Conservation (phyloP, 2,797 vertebrate genomes). For the Chelmon rostratus region DNA sequence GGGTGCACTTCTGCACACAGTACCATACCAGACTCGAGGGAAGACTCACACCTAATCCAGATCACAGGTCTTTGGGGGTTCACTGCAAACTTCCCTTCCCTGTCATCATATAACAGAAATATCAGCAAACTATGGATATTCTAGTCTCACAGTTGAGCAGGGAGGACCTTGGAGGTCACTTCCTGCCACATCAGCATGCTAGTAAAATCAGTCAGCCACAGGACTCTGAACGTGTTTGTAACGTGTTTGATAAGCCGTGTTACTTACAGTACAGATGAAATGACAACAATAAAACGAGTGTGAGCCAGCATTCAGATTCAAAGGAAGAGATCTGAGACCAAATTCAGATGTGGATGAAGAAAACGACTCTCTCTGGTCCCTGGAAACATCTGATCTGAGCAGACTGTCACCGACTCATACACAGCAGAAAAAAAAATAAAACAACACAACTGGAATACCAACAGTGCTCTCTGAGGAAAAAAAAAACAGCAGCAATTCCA, state of each 20-base stretch:
- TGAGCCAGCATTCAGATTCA: conserved; percentile 51
- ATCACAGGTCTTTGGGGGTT: conserved; percentile 40
- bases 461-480: conserved; percentile 73
- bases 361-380: conserved; percentile 57
- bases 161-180: conserved; percentile 4
- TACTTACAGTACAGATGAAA: conserved; percentile 59
- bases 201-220: conserved; percentile 34
- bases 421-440: conserved; percentile 49
- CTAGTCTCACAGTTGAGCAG: conserved; percentile 54
- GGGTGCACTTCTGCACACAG: conserved; percentile 37
- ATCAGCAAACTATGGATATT: conserved; percentile 28
- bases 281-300: conserved; percentile 44
- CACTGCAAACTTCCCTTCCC: conserved; percentile 12
- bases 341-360: conserved; percentile 50
- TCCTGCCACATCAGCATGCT: conserved; percentile 39
- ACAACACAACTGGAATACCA: conserved; percentile 59
- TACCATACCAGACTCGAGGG: conserved; percentile 40
- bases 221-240: conserved; percentile 16
- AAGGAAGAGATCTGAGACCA: conserved; percentile 35
- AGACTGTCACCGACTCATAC: conserved; percentile 41
- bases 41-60: conserved; percentile 34
- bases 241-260: conserved; percentile 34
- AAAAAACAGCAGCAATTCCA: conserved; percentile 76
- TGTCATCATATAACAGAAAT: conserved; percentile 27
- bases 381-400: conserved; percentile 55